Percentiles rank a stretch among this genome's conserved stretches.
Evolutionary conservation across 2,888 invertebrate genomes (phyloP).

Genomic region (Diaprepes abbreviatus): DNA sequence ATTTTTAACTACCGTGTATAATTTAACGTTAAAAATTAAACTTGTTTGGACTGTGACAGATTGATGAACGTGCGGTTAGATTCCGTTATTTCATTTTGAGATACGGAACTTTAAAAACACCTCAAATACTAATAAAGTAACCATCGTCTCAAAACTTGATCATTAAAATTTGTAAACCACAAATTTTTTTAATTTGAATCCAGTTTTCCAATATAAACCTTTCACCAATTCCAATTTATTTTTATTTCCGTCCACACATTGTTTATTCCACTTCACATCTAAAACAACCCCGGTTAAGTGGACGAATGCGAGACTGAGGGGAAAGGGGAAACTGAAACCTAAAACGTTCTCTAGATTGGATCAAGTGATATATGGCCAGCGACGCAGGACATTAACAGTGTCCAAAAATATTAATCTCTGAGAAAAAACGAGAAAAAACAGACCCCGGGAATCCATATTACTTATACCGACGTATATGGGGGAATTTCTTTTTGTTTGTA

Average conservation of each 20-base stretch:
- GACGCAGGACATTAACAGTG: conserved; percentile 70
- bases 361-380: conserved; percentile 70
- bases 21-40: too few relatives aligned
- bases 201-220: too few relatives aligned
- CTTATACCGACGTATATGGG: conserved; percentile 47
- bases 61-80: too few relatives aligned
- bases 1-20: too few relatives aligned
- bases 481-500: conserved; percentile 48
- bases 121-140: too few relatives aligned
- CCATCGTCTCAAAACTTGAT: too few relatives aligned
- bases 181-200: too few relatives aligned
- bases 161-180: too few relatives aligned
- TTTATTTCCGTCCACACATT: not conserved
- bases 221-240: too few relatives aligned
- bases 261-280: conserved; percentile 22
- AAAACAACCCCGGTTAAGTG: conserved; percentile 38
- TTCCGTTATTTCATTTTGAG: too few relatives aligned
- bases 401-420: conserved; percentile 71
- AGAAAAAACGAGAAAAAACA: conserved; percentile 52
- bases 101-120: too few relatives aligned
- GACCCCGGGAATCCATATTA: conserved; percentile 48
- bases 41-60: too few relatives aligned
- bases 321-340: conserved; percentile 61
- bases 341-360: conserved; percentile 70
- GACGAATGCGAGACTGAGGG: conserved; percentile 11